Evolutionary conservation across 2,797 vertebrate species (phyloP).

Genomic region (Diplodus sargus): DNA sequence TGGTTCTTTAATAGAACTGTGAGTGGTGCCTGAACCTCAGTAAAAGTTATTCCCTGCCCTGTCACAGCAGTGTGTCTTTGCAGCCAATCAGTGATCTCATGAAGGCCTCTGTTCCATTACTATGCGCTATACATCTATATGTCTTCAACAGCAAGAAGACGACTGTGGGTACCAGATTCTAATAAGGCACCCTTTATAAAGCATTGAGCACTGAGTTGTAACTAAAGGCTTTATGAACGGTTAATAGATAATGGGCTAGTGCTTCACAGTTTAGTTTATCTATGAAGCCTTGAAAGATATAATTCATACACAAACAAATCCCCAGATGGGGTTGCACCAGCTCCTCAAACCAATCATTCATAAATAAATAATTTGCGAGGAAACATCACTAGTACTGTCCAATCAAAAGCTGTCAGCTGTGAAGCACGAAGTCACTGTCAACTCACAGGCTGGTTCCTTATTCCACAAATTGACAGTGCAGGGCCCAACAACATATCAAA

Average conservation of each 20-base stretch:
- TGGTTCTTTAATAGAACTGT: not conserved
- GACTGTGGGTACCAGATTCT: not conserved
- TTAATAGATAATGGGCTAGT: not conserved
- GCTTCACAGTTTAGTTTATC: not conserved
- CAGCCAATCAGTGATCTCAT: not conserved
- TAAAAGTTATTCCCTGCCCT: not conserved
- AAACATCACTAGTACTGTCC: not conserved
- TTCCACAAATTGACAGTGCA: no score
- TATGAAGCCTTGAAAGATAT: not conserved
- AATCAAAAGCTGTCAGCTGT: not conserved
- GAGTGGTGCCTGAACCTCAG: not conserved
- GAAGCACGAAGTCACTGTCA: no score
- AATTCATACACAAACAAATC: not conserved
- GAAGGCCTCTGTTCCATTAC: not conserved
- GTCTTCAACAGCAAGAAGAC: not conserved
- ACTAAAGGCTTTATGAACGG: slow-evolving; percentile 4
- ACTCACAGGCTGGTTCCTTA: no score
- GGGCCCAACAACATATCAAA: no score
- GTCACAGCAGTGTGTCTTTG: not conserved
- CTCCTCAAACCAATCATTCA: not conserved
- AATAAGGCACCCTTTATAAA: not conserved
- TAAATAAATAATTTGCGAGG: not conserved
- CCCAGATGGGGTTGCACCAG: not conserved
- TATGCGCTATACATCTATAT: not conserved
- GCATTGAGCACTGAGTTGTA: not conserved